Conservation (phyloP, 30 jellyfish, hydroid and myxozoan species). For the Aurelia aurita complex sp. Pacific region DNA sequence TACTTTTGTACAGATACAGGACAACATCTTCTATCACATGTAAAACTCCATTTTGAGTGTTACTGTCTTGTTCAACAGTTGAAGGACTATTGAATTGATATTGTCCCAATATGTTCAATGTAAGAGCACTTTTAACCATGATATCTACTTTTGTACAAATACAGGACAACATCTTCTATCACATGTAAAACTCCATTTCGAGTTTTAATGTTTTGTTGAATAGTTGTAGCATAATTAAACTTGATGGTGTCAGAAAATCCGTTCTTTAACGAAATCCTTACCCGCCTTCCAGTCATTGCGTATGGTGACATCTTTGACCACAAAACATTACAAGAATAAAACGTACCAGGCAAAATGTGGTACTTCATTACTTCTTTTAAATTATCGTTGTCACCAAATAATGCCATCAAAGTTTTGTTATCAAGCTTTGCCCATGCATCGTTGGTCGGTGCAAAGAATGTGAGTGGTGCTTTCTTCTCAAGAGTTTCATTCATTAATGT, state of each 20-base stretch:
- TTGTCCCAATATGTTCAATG: no score
- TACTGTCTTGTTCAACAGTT: slow-evolving; percentile 4
- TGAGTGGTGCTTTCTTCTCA: slow-evolving; percentile 8
- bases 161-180: slow-evolving; percentile 26
- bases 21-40: slow-evolving; percentile 15
- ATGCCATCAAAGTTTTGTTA: slow-evolving; percentile 8
- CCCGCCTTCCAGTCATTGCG: slow-evolving; percentile 32
- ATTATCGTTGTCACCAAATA: not conserved
- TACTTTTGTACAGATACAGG: slow-evolving; percentile 10
- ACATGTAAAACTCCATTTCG: slow-evolving; percentile 33
- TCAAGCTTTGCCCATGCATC: slow-evolving; percentile 50
- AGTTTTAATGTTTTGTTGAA: slow-evolving; percentile 15
- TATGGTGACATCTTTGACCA: slow-evolving; percentile 6
- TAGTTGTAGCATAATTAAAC: slow-evolving; percentile 28
- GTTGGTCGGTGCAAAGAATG: slow-evolving; percentile 40
- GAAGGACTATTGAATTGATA: slow-evolving; percentile 16
- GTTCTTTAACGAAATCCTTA: slow-evolving; percentile 11
- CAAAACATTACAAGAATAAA: slow-evolving; percentile 8
- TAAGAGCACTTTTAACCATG: not conserved
- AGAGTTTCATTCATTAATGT: slow-evolving; percentile 4
- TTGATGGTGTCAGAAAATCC: not conserved
- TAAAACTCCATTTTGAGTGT: slow-evolving; percentile 25
- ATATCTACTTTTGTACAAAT: slow-evolving; percentile 20
- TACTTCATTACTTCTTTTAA: slow-evolving; percentile 13
- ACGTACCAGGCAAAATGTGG: slow-evolving; percentile 17